Evolutionary conservation across 2,797 vertebrate species (phyloP).

Genomic region (Picus viridis): DNA sequence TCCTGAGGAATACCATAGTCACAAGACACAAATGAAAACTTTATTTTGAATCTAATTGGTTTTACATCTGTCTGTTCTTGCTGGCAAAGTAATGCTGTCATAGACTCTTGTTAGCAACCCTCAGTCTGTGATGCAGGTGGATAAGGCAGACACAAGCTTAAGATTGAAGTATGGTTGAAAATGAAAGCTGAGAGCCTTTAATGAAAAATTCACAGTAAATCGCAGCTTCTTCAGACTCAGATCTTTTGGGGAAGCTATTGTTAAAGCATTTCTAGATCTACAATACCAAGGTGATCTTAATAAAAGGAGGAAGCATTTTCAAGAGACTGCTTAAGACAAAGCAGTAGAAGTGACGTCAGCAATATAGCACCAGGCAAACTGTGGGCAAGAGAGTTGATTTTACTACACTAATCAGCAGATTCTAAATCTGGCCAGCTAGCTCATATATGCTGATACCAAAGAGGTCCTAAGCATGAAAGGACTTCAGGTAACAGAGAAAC

Average conservation of each 20-base stretch:
- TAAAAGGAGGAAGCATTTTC: conserved; percentile 45
- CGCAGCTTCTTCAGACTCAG: conserved; percentile 5
- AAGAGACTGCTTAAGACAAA: conserved; percentile 48
- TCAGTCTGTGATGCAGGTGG: neutral
- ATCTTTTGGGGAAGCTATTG: conserved; percentile 17
- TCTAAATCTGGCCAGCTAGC: conserved; percentile 60
- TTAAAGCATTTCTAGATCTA: conserved; percentile 29
- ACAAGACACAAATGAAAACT: conserved; percentile 8
- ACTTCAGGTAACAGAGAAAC: neutral
- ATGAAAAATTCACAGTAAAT: conserved; percentile 11
- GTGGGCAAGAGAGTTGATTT: conserved; percentile 31
- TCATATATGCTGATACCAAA: conserved; percentile 47
- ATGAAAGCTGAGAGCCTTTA: conserved; percentile 1
- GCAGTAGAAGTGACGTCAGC: conserved; percentile 43
- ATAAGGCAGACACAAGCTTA: neutral
- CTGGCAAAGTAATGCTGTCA: neutral
- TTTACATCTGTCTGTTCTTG: conserved; percentile 18
- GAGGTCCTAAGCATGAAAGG: neutral
- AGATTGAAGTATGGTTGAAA: conserved; percentile 1
- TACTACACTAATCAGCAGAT: conserved; percentile 45
- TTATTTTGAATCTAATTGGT: conserved; percentile 10
- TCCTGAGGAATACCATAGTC: neutral
- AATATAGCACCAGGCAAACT: conserved; percentile 1
- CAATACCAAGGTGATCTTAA: conserved; percentile 20
- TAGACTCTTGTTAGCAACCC: neutral